Conservation (phyloP, 2,113 vertebrate species). For the Cercopithecus mona region DNA sequence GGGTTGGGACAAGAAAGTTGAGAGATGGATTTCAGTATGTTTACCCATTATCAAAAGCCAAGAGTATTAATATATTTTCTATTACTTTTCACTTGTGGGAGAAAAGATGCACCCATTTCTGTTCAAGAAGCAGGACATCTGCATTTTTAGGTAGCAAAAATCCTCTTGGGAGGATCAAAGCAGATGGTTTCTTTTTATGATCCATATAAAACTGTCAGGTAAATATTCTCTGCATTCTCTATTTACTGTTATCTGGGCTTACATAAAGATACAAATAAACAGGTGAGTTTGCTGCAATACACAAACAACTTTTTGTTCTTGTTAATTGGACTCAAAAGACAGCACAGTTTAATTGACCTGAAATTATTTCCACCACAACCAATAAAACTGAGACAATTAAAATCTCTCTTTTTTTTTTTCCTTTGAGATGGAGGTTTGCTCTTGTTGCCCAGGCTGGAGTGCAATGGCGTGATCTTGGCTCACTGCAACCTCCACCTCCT, state of each 20-base stretch:
- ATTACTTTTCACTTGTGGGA: not conserved
- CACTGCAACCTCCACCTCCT: too few species aligned
- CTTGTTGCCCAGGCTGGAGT: too few species aligned
- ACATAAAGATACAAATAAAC: not conserved
- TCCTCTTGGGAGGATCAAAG: slow-evolving; percentile 21
- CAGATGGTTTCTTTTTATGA: slow-evolving; percentile 36
- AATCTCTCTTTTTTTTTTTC: slow-evolving; percentile 51
- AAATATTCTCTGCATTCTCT: slow-evolving; percentile 22
- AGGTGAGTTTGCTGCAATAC: not conserved
- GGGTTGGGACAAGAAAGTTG: not conserved
- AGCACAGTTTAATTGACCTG: not conserved
- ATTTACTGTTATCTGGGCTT: slow-evolving; percentile 18
- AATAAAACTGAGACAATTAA: slow-evolving; percentile 75
- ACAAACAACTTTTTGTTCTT: slow-evolving; percentile 22
- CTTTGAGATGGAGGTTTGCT: too few species aligned
- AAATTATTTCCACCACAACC: slow-evolving; percentile 19
- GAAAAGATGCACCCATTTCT: not conserved
- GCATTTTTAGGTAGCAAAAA: slow-evolving; percentile 46
- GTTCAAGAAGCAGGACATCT: not conserved
- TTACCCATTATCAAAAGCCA: slow-evolving; percentile 32
- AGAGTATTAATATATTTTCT: slow-evolving; percentile 19
- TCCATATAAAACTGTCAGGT: slow-evolving; percentile 49
- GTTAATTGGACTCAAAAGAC: slow-evolving; percentile 35
- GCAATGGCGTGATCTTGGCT: too few species aligned
- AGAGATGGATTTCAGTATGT: slow-evolving; percentile 46